Percentiles rank a stretch among this genome's conserved stretches.
Evolutionary conservation across 2,888 invertebrate species (phyloP).

Genomic region (Entomobrya multifasciata): DNA sequence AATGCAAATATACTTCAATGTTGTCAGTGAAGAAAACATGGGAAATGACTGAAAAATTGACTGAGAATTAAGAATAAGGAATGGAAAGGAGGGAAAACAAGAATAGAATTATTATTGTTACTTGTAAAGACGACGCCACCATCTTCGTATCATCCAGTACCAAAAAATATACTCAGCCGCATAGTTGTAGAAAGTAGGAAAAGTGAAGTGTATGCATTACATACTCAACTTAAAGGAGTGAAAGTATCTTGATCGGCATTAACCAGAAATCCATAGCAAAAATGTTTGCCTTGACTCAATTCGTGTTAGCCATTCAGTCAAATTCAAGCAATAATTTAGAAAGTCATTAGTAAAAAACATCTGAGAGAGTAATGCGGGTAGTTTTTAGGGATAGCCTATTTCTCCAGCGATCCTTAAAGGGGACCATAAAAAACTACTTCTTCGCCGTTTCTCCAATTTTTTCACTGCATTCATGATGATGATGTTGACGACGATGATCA

Average conservation of each 20-base stretch:
- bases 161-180: not conserved
- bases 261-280: too few species aligned
- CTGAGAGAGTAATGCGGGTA: slow-evolving; percentile 6
- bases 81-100: slow-evolving; percentile 10
- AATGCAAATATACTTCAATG: not conserved
- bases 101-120: slow-evolving; percentile 25
- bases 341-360: slow-evolving; percentile 24
- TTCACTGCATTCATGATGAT: not conserved
- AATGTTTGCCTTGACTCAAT: not conserved
- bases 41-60: not conserved
- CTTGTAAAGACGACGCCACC: not conserved
- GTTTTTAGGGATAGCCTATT: not conserved
- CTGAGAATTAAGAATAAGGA: not conserved
- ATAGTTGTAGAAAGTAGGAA: too few species aligned
- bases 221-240: too few species aligned
- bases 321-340: slow-evolving; percentile 36
- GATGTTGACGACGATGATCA: not conserved
- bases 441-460: not conserved
- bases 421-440: not conserved
- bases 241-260: too few species aligned
- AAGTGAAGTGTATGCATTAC: too few species aligned
- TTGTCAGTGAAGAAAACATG: not conserved
- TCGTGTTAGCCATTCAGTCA: not conserved
- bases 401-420: not conserved
- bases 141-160: not conserved